A percentile compares a stretch with the other conserved stretches of the same genome.
These are phyloP conservation scores for Cyphomyrus discorhynchus DNA, from an alignment of 2,113 vertebrate genomes.

Conservation along the genomic window DNA sequence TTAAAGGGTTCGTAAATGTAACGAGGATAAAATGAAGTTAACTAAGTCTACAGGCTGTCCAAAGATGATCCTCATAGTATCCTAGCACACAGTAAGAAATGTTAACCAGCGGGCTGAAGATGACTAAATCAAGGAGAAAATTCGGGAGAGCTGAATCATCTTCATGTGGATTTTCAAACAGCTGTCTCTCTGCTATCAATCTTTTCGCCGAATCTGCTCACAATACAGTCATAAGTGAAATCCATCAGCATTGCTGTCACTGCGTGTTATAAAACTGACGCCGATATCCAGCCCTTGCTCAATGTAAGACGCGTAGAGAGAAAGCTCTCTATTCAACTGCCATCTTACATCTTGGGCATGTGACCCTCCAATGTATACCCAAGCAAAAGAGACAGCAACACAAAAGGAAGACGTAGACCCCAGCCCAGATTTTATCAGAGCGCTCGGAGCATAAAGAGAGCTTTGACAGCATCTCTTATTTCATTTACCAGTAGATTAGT, in stretches of 20 bases:
- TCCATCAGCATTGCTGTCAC: neutral
- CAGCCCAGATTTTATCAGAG: conserved; percentile 9
- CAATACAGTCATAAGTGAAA: neutral
- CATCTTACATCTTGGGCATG: neutral
- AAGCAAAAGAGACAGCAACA: neutral
- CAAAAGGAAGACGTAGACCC: neutral
- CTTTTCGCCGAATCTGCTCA: neutral
- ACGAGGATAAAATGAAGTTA: neutral
- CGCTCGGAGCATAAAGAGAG: neutral
- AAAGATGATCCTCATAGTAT: neutral
- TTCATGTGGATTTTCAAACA: neutral
- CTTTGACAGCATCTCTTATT: conserved; percentile 17
- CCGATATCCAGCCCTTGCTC: neutral
- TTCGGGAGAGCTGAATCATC: neutral
- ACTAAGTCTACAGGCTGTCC: neutral
- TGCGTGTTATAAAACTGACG: neutral
- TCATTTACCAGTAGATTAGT: conserved; percentile 24
- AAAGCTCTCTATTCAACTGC: neutral
- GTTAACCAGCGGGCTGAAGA: neutral
- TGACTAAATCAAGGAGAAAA: neutral
- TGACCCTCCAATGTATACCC: neutral
- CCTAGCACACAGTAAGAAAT: neutral
- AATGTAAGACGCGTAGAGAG: neutral
- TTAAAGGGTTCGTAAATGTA: neutral
- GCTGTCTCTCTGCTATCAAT: neutral